Conservation (phyloP, 2,888 invertebrate species). For the Erannis defoliaria region DNA sequence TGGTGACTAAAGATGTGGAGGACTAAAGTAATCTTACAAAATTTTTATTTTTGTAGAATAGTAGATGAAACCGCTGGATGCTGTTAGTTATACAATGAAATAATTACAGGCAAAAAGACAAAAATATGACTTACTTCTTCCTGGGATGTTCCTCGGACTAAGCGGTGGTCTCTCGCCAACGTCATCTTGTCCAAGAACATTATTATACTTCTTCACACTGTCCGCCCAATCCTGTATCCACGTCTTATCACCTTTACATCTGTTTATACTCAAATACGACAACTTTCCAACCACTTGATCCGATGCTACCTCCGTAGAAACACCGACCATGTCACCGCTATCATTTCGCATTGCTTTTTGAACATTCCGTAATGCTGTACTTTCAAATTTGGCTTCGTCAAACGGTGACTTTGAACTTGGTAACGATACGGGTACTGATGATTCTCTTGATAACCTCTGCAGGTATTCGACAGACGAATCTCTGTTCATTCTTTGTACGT, state of each 20-base stretch:
- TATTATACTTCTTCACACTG: constrained; percentile 84
- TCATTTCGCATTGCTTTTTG: constrained; percentile 73
- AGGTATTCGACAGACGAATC: constrained; percentile 84
- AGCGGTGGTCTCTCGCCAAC: constrained; percentile 73
- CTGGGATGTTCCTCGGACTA: constrained; percentile 71
- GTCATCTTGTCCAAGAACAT: constrained; percentile 64
- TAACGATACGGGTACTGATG: constrained; percentile 77
- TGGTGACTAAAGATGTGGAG: no score
- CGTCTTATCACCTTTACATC: constrained; percentile 83
- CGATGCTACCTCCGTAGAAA: constrained; percentile 60
- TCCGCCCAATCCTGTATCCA: constrained; percentile 90
- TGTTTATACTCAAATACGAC: constrained; percentile 78
- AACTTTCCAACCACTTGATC: constrained; percentile 76
- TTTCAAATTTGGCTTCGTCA: constrained; percentile 73
- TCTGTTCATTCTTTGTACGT: constrained; percentile 73
- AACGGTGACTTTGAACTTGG: constrained; percentile 66
- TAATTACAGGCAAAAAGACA: background rate
- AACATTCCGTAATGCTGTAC: constrained; percentile 73
- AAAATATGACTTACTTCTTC: constrained; percentile 71
- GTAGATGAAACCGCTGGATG: no score
- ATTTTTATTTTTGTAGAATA: no score
- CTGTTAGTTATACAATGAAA: no score
- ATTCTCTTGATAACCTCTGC: constrained; percentile 72
- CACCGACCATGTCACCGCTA: constrained; percentile 47
- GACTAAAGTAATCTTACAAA: no score